Conservation (phyloP, 1,140 invertebrate genomes). For the Gryon sp. region DNA sequence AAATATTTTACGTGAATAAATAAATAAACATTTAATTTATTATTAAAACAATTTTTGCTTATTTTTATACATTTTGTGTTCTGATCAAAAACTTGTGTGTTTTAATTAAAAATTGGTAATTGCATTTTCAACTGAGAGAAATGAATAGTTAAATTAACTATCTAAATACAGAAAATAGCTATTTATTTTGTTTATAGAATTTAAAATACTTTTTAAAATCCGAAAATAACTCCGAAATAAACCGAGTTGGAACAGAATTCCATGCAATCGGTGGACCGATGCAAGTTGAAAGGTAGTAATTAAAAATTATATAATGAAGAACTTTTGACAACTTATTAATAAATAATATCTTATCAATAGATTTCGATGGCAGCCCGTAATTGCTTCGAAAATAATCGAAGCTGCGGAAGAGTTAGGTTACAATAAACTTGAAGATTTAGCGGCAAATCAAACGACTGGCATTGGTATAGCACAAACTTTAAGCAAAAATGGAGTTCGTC, state of each 20-base stretch:
- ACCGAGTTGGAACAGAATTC: slow-evolving; percentile 71
- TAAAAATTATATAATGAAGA: too few species aligned
- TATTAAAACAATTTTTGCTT: too few species aligned
- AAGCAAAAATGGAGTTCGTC: slow-evolving; percentile 82
- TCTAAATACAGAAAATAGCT: not conserved
- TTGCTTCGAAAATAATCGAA: slow-evolving; percentile 81
- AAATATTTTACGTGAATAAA: too few species aligned
- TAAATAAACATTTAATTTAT: too few species aligned
- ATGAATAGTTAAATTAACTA: too few species aligned
- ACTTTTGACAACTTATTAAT: too few species aligned
- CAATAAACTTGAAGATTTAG: slow-evolving; percentile 81
- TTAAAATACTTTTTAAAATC: slow-evolving; percentile 81
- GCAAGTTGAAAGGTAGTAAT: slow-evolving; percentile 81
- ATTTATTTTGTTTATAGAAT: slow-evolving; percentile 66
- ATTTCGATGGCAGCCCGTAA: slow-evolving; percentile 79
- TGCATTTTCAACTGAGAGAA: too few species aligned
- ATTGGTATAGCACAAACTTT: slow-evolving; percentile 79
- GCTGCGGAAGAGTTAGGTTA: slow-evolving; percentile 82
- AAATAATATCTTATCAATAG: slow-evolving; percentile 54
- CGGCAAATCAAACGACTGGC: slow-evolving; percentile 79
- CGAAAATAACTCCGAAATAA: slow-evolving; percentile 80
- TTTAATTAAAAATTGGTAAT: too few species aligned
- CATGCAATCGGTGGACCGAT: slow-evolving; percentile 78
- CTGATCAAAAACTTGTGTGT: too few species aligned
- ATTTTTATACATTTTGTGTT: too few species aligned